Conservation (phyloP, 2,797 vertebrate species). For the Lacerta bilineata region DNA sequence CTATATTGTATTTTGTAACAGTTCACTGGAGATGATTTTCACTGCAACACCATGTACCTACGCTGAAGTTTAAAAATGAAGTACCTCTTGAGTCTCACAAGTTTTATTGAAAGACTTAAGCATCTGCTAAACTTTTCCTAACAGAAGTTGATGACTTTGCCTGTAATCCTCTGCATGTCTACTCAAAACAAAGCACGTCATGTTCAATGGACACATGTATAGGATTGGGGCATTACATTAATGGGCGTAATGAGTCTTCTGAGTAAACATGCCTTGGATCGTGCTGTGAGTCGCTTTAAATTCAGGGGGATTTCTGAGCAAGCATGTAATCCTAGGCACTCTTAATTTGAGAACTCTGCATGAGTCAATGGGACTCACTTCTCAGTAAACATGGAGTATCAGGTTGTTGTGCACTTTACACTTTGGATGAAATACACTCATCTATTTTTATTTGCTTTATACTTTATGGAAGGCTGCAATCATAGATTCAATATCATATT, state of each 20-base stretch:
- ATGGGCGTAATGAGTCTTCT: too few species aligned
- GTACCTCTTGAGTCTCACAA: not conserved
- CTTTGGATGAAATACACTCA: not conserved
- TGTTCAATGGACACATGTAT: too few species aligned
- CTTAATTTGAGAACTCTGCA: not conserved
- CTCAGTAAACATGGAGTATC: not conserved
- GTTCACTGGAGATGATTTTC: not conserved
- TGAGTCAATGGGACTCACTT: not conserved
- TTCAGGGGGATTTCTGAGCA: not conserved
- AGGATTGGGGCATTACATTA: too few species aligned
- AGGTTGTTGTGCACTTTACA: not conserved
- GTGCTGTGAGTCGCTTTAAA: not conserved
- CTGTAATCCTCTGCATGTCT: not conserved
- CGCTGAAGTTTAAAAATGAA: not conserved
- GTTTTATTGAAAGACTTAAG: not conserved
- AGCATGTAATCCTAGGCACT: not conserved
- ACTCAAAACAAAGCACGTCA: not conserved
- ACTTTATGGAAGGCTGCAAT: conserved; percentile 14
- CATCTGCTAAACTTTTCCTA: not conserved
- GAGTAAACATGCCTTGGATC: not conserved
- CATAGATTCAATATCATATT: not conserved
- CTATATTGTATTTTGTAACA: not conserved
- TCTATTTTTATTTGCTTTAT: conserved; percentile 24
- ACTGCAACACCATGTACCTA: not conserved
- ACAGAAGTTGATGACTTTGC: not conserved